These are phyloP conservation scores for Nasonovia ribisnigri DNA, from an alignment of 2,888 invertebrate species.

Conservation along the genomic window DNA sequence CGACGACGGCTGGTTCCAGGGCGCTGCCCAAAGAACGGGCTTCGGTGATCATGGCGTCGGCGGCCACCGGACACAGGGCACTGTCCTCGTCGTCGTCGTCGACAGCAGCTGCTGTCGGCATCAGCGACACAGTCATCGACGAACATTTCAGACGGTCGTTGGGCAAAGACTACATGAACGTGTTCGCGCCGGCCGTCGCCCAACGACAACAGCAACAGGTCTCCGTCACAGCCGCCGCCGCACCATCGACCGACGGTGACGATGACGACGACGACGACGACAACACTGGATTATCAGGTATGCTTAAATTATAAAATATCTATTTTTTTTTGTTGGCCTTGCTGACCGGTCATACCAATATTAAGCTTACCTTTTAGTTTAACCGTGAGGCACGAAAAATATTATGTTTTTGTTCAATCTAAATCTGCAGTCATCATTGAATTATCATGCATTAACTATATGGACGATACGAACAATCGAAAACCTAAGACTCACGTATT, in stretches of 20 bases:
- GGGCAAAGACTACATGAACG: slow-evolving; percentile 82
- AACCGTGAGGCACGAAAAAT: background rate
- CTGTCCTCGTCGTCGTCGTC: background rate
- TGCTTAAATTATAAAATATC: background rate
- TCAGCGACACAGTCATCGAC: slow-evolving; percentile 92
- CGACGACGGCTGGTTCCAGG: slow-evolving; percentile 65
- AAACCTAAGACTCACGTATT: background rate
- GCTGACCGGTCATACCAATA: background rate
- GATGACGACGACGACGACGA: slow-evolving; percentile 30
- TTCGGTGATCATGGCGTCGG: slow-evolving; percentile 48
- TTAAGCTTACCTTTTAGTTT: background rate
- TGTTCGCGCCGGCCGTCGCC: slow-evolving; percentile 69
- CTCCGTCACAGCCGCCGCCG: background rate
- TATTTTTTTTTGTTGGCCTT: slow-evolving; percentile 13
- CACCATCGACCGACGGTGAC: background rate
- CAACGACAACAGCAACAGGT: slow-evolving; percentile 44
- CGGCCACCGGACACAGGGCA: slow-evolving; percentile 26
- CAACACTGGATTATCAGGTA: slow-evolving; percentile 59
- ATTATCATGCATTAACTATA: too few species aligned
- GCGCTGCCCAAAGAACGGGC: slow-evolving; percentile 57
- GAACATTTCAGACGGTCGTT: slow-evolving; percentile 95
- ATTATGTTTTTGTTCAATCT: background rate
- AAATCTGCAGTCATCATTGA: too few species aligned
- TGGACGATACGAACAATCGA: background rate
- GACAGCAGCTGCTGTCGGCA: slow-evolving; percentile 67